Evolutionary conservation across 2,113 vertebrate species (phyloP).

Genomic region (Axis porcinus): DNA sequence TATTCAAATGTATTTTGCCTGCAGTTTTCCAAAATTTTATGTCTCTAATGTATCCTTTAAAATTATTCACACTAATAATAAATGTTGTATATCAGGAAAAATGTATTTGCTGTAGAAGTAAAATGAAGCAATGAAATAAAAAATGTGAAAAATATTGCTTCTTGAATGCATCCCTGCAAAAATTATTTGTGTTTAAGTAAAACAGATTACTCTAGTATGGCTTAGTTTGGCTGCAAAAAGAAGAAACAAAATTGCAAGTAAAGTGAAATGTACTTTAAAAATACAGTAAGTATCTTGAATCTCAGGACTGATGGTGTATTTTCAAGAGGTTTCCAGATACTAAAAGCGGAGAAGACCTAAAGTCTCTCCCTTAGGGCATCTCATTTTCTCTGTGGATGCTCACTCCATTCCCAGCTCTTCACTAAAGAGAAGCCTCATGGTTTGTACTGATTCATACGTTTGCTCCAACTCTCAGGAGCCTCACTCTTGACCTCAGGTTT

Average conservation of each 20-base stretch:
- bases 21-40: background rate
- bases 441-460: background rate
- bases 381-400: background rate
- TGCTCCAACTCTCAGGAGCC: background rate
- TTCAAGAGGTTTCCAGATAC: slow-evolving; percentile 34
- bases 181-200: background rate
- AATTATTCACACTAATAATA: slow-evolving; percentile 9
- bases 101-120: background rate
- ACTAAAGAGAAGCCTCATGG: background rate
- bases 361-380: background rate
- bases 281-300: background rate
- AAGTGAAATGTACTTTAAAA: slow-evolving; percentile 2
- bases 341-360: background rate
- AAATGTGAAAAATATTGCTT: slow-evolving; percentile 6
- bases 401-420: background rate
- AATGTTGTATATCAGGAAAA: background rate
- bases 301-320: background rate
- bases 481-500: slow-evolving; percentile 7
- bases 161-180: background rate
- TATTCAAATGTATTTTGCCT: background rate
- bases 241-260: background rate
- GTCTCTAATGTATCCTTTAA: background rate
- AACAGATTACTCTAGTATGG: background rate
- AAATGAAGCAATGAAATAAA: slow-evolving; percentile 30
- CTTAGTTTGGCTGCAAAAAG: background rate